A percentile compares a stretch with the other conserved stretches of the same genome.
Evolutionary conservation across 2,113 vertebrate genomes (phyloP).

Genomic region (Pelmatolapia mariae): DNA sequence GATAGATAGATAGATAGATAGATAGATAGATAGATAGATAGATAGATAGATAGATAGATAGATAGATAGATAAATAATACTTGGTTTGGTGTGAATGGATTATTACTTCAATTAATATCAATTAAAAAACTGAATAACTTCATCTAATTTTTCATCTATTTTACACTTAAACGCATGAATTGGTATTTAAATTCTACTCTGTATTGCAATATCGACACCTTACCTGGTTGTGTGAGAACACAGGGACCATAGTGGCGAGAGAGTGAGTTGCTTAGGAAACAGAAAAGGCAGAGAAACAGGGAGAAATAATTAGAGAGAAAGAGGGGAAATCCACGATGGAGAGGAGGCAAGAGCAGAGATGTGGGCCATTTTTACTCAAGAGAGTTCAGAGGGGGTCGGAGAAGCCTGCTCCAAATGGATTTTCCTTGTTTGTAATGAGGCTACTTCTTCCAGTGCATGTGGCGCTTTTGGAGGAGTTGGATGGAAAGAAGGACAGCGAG

Average conservation of each 20-base stretch:
- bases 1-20: not conserved
- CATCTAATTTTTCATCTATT: not conserved
- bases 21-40: not conserved
- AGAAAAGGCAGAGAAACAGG: not conserved
- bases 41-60: not conserved
- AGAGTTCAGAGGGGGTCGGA: constrained; percentile 60
- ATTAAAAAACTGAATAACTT: not conserved
- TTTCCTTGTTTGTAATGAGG: constrained; percentile 73
- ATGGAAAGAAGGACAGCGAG: not conserved
- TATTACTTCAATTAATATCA: too few relatives aligned
- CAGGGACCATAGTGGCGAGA: not conserved
- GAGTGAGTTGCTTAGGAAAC: not conserved
- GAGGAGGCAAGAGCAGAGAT: not conserved
- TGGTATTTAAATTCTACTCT: not conserved
- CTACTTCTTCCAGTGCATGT: constrained; percentile 50
- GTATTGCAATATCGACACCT: not conserved
- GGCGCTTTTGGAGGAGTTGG: not conserved
- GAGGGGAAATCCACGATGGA: not conserved
- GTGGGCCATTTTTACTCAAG: constrained; percentile 55
- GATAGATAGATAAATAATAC: not conserved
- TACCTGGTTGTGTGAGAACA: not conserved
- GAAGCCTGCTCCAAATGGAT: constrained; percentile 72
- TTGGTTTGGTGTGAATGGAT: not conserved
- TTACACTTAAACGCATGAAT: not conserved
- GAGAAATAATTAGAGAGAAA: constrained; percentile 3